Percentiles rank a stretch among this genome's conserved stretches.
These are phyloP conservation scores for Lasioglossum calceatum DNA, from an alignment of 2,888 invertebrate species.

Conservation along the genomic window DNA sequence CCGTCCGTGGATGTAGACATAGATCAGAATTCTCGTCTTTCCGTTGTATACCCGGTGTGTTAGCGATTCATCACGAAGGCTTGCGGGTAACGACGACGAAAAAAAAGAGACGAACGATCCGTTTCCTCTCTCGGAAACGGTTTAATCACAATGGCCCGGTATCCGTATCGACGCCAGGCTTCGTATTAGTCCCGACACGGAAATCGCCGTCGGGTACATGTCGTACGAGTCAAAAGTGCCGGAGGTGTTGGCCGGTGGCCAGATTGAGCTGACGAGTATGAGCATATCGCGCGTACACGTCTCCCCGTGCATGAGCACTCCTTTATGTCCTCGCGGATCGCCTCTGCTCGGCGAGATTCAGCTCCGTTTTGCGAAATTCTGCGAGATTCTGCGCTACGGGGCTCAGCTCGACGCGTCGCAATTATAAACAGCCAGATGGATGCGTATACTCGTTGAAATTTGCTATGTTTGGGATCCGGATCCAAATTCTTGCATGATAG, in stretches of 20 bases:
- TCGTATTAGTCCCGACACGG: conserved; percentile 52
- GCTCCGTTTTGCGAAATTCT: not conserved
- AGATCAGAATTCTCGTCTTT: not conserved
- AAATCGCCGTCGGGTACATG: conserved; percentile 51
- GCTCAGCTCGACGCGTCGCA: conserved; percentile 17
- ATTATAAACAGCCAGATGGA: conserved; percentile 67
- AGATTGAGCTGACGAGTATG: conserved; percentile 71
- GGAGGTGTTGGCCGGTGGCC: conserved; percentile 76
- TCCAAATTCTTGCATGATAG: not conserved
- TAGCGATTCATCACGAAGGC: not conserved
- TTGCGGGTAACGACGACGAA: not conserved
- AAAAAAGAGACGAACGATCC: not conserved
- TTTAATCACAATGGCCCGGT: conserved; percentile 49
- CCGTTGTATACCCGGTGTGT: not conserved
- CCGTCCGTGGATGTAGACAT: not conserved
- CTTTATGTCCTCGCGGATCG: conserved; percentile 53
- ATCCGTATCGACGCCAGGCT: conserved; percentile 40
- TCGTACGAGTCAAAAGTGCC: conserved; percentile 65
- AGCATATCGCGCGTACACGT: conserved; percentile 60
- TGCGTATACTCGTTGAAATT: conserved; percentile 70
- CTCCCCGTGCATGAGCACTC: conserved; percentile 49
- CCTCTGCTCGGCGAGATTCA: not conserved
- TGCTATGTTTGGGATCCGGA: not conserved
- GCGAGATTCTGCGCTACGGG: not conserved
- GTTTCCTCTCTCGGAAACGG: conserved; percentile 15